These are phyloP conservation scores for Mionectes olivaceus DNA, from an alignment of 2,797 vertebrate species.

Conservation along the genomic window DNA sequence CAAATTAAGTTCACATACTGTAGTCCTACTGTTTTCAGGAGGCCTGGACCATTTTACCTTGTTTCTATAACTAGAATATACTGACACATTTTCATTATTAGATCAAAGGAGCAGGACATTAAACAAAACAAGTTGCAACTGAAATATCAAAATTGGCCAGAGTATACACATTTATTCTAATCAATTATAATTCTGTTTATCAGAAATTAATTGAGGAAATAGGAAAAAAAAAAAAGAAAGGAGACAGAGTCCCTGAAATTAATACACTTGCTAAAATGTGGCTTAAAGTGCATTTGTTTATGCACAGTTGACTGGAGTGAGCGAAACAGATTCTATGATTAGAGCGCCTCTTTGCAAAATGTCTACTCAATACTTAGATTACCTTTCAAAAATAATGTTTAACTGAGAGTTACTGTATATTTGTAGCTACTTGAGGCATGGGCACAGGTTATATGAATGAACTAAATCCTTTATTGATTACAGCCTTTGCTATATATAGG, in stretches of 20 bases:
- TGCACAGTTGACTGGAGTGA: slow-evolving; percentile 14
- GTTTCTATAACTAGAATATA: slow-evolving; percentile 53
- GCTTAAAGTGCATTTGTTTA: slow-evolving; percentile 35
- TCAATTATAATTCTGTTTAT: slow-evolving; percentile 48
- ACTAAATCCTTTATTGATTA: too few relatives aligned
- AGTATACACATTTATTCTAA: slow-evolving; percentile 59
- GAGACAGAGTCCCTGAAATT: slow-evolving; percentile 40
- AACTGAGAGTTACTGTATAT: background rate
- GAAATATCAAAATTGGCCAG: slow-evolving; percentile 65
- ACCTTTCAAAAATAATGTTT: background rate
- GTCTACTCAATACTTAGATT: background rate
- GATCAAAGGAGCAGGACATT: slow-evolving; percentile 56
- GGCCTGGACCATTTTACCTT: slow-evolving; percentile 9
- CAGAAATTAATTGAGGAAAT: slow-evolving; percentile 63
- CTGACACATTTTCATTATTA: slow-evolving; percentile 69
- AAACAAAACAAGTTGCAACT: slow-evolving; percentile 54
- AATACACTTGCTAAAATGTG: slow-evolving; percentile 58
- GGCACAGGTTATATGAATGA: too few relatives aligned
- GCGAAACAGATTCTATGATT: slow-evolving; percentile 29
- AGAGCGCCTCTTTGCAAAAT: slow-evolving; percentile 5
- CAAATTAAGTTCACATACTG: slow-evolving; percentile 45
- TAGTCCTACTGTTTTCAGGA: background rate
- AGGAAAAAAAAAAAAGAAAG: background rate
- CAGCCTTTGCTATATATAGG: too few relatives aligned
- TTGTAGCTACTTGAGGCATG: too few relatives aligned